Base-by-base conservation (phyloP, 2,113 vertebrate species). In the Aspiorhynchus laticeps region DNA sequence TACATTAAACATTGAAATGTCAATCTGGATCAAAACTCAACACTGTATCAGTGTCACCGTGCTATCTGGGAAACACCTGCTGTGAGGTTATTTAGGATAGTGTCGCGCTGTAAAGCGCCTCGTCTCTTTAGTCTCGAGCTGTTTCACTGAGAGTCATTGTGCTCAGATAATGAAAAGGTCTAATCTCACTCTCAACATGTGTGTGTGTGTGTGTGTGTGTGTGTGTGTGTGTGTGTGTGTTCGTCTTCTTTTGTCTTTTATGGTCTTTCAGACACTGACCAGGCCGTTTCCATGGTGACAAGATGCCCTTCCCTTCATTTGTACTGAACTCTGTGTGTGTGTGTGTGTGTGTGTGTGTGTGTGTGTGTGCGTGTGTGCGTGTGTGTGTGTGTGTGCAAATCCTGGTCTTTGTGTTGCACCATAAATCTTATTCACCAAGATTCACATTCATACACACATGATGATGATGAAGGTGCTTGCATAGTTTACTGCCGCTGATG, bases 121-220 rank as follows among this genome's bases (percentile, higher is more conserved):
- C 15, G 31, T 71, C 31, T 69, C 65, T 69, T 69, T 67, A 67
- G 63, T 67, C 26, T 67, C 31, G 1, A 67, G 31, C 14, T 67
- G 14, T 67, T 33, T 33, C 14, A 67, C 0, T 7, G 6, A 33
- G 28, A 33, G 15, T 28, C 77, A 56, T 59, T 80, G 77, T 80
- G 28, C 7, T 80, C 77, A 59, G 31, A 80, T 80, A 80, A 80
- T 14, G 31, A 59, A 59, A 28, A 59, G 77, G 41, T 14, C 28
- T 59, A 80, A 80, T 80, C 77, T 59, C 77, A 28, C 31, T 36
- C 46, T 12, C 46, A 79, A n/a, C 31, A 77, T 51, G 11, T 46
- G 9, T 28, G 36, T 7, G 43, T 24, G 69, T 7, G n/a, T 28
- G n/a, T 65, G 61, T 65, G 61, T 65, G 59, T 63, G 53, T 56